These are phyloP conservation scores for Lethenteron reissneri DNA, from an alignment of 2,113 vertebrate genomes.

Conservation along the genomic window DNA sequence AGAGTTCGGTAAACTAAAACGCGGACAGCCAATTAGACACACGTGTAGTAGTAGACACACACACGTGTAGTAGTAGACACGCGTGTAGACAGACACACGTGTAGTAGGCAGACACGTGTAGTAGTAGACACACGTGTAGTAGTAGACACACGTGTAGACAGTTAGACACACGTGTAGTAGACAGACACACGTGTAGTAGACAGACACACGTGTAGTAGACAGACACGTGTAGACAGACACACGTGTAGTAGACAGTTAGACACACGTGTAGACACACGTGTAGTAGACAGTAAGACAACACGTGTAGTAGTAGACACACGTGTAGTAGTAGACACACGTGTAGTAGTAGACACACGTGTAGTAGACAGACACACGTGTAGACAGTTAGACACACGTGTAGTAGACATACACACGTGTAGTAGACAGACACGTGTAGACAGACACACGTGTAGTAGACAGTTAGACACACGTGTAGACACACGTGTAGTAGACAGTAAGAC, in stretches of 20 bases:
- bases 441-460: neutral
- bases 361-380: no score
- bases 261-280: neutral
- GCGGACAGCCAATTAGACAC: neutral
- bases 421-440: neutral
- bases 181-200: neutral
- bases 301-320: neutral
- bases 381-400: no score
- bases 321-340: neutral
- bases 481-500: no score
- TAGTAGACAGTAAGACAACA: no score
- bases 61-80: neutral
- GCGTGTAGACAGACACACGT: neutral
- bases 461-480: no score
- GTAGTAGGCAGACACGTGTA: neutral
- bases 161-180: neutral
- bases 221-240: neutral
- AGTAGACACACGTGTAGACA: neutral
- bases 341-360: neutral
- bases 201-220: neutral
- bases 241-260: neutral
- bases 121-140: neutral
- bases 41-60: neutral
- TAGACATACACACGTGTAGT: neutral
- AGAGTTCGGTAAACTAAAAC: neutral